phyloP scores from a whole-genome alignment of 1,140 invertebrate genomes.

The Bombus picipes region DNA sequence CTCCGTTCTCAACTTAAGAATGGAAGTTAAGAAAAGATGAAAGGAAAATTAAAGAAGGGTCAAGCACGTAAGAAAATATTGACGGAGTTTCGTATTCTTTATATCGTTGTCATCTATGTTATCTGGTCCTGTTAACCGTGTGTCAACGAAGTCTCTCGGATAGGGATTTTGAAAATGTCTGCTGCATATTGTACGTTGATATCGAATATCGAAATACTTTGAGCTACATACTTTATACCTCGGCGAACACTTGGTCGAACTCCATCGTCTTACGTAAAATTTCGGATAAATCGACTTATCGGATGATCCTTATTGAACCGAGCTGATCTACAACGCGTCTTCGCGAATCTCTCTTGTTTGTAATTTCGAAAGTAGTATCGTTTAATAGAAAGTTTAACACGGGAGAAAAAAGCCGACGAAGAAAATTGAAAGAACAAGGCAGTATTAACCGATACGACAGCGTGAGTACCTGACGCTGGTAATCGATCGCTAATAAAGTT shows the following conservation, averaged over 20 bases:
- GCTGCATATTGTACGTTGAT: background rate
- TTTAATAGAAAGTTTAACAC: background rate
- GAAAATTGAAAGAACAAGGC: background rate
- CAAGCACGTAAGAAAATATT: no score
- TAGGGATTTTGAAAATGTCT: background rate
- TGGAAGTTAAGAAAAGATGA: no score
- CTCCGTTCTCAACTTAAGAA: no score
- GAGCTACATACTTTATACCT: background rate
- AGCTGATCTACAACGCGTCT: background rate
- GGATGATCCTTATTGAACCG: slow-evolving; percentile 8
- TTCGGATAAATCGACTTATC: slow-evolving; percentile 9
- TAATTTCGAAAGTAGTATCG: no score
- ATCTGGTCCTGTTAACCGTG: background rate
- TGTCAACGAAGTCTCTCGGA: background rate
- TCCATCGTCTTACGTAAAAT: background rate
- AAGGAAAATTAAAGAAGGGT: no score
- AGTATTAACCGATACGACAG: background rate
- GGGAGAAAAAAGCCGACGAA: background rate
- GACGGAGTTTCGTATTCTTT: no score
- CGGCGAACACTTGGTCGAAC: background rate
- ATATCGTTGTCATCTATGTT: no score
- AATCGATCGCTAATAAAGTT: background rate
- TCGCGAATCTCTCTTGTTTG: background rate
- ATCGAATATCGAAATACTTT: background rate
- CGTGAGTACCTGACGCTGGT: background rate